phyloP scores from a whole-genome alignment of 92 coral and sea anemone genomes.

The Hydrozoanthus gracilis region DNA sequence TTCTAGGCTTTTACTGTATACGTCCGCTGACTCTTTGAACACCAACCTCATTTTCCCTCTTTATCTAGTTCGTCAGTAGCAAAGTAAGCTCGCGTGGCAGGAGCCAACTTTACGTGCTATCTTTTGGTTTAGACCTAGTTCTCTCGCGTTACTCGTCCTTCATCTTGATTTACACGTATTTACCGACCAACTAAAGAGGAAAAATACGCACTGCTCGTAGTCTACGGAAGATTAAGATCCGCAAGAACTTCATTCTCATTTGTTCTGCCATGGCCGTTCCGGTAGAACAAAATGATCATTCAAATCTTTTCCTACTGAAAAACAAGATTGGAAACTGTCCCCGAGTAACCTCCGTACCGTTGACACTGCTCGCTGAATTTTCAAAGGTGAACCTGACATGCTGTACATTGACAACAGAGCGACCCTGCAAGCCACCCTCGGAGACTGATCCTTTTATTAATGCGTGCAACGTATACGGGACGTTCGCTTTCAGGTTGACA shows the following conservation, averaged over 20 bases:
- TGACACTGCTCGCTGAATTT: not conserved
- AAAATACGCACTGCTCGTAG: too few relatives aligned
- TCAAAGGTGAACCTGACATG: not conserved
- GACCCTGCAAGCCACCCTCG: not conserved
- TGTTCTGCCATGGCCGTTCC: not conserved
- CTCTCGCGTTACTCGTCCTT: too few relatives aligned
- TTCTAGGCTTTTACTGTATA: too few relatives aligned
- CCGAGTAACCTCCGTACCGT: not conserved
- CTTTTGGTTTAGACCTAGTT: too few relatives aligned
- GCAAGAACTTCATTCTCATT: not conserved
- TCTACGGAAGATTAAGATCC: not conserved
- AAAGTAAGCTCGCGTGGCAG: too few relatives aligned
- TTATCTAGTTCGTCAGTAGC: too few relatives aligned
- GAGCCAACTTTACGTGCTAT: too few relatives aligned
- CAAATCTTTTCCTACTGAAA: not conserved
- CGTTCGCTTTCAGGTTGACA: not conserved
- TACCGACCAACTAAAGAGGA: too few relatives aligned
- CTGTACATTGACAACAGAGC: not conserved
- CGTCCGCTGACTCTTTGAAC: too few relatives aligned
- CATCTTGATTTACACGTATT: too few relatives aligned
- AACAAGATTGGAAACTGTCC: conserved; percentile 38
- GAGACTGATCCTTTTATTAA: conserved; percentile 14
- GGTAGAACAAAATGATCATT: not conserved
- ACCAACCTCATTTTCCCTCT: too few relatives aligned
- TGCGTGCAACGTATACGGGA: not conserved